Evolutionary conservation across 2,797 vertebrate genomes (phyloP).

Genomic region (Sebastes steindachneri): DNA sequence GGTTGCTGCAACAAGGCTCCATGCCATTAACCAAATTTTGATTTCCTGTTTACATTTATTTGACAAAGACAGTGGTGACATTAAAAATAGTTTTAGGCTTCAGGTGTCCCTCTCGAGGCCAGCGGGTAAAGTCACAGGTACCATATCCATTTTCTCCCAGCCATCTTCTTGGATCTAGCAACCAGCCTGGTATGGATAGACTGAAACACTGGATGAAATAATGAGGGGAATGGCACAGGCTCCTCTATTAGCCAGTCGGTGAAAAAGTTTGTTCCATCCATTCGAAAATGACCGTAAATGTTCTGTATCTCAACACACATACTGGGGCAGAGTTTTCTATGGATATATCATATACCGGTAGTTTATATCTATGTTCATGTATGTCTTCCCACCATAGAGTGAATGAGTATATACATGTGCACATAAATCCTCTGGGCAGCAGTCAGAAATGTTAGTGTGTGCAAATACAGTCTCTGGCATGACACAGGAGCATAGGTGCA

Average conservation of each 20-base stretch:
- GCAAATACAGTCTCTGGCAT: constrained; percentile 20
- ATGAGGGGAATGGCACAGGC: neutral
- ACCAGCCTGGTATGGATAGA: neutral
- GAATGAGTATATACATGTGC: neutral
- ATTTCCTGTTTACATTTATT: neutral
- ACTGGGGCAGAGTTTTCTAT: neutral
- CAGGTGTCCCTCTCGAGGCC: neutral
- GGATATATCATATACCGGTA: neutral
- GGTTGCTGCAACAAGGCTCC: neutral
- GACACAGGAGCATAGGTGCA: constrained; percentile 25
- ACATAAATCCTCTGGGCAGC: constrained; percentile 21
- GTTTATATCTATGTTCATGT: neutral
- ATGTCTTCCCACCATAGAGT: neutral
- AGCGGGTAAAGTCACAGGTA: neutral
- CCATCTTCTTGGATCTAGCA: neutral
- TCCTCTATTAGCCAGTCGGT: neutral
- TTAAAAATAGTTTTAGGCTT: neutral
- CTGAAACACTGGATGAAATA: neutral
- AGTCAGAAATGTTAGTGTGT: constrained; percentile 7
- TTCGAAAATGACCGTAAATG: neutral
- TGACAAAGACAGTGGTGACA: neutral
- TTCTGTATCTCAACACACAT: neutral
- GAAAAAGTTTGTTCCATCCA: neutral
- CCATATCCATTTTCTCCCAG: neutral
- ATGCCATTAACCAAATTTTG: neutral